Evolutionary conservation across 2,797 vertebrate species (phyloP).

Genomic region (Discoglossus pictus): DNA sequence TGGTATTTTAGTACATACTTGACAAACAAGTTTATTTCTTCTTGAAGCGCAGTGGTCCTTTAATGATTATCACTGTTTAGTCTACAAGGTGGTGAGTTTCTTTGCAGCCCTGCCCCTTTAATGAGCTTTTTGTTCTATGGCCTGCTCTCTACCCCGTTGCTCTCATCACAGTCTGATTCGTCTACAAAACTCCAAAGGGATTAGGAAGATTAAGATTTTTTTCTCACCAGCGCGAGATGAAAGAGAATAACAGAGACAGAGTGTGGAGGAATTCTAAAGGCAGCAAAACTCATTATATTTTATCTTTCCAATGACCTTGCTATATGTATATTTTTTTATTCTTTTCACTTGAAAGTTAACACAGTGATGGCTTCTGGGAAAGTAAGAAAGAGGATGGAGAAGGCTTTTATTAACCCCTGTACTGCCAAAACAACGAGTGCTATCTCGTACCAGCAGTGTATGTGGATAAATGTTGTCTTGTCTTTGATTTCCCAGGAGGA

Average conservation of each 20-base stretch:
- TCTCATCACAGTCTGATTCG: conserved; percentile 30
- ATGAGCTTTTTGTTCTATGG: conserved; percentile 27
- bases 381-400: conserved; percentile 12
- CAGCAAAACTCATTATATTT: conserved; percentile 62
- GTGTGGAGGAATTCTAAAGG: conserved; percentile 34
- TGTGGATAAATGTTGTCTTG: conserved; percentile 22
- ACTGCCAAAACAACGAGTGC: conserved; percentile 7
- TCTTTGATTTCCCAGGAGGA: too few species aligned
- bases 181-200: conserved; percentile 57
- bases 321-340: conserved; percentile 45
- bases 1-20: too few species aligned
- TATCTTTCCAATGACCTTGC: conserved; percentile 66
- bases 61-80: conserved; percentile 1
- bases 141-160: conserved; percentile 1
- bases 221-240: conserved; percentile 63
- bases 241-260: conserved; percentile 46
- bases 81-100: background rate
- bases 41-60: conserved; percentile 26
- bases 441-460: conserved; percentile 13
- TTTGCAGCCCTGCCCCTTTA: conserved; percentile 11
- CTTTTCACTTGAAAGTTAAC: conserved; percentile 14
- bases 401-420: conserved; percentile 15
- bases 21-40: too few species aligned
- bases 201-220: conserved; percentile 60
- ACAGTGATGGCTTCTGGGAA: background rate